phyloP scores from a whole-genome alignment of 1,140 invertebrate genomes.

The Brachionus rubens region DNA sequence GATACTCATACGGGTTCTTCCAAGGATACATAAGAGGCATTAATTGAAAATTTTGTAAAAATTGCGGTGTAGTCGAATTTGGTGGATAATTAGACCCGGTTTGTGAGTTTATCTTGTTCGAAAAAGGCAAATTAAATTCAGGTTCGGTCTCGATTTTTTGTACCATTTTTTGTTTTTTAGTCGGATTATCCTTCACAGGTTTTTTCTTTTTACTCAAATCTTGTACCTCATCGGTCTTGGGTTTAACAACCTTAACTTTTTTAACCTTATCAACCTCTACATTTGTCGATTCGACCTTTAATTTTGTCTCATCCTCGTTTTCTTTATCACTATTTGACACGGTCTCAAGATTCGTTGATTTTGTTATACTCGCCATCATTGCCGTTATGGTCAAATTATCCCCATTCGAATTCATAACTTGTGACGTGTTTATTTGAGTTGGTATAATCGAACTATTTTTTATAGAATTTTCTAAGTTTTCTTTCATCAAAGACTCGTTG shows the following conservation, averaged over 20 bases:
- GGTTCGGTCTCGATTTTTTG: not conserved
- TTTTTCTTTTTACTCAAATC: slow-evolving; percentile 1
- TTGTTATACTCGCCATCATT: slow-evolving; percentile 14
- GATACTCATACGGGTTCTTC: slow-evolving; percentile 1
- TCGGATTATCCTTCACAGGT: not conserved
- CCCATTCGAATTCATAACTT: not conserved
- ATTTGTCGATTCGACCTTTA: too few relatives aligned
- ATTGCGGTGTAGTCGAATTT: not conserved
- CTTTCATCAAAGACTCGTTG: not conserved
- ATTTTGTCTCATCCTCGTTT: not conserved
- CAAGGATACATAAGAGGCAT: slow-evolving; percentile 27
- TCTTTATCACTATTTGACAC: slow-evolving; percentile 31
- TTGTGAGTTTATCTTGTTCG: not conserved
- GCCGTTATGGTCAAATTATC: slow-evolving; percentile 14
- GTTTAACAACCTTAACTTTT: not conserved
- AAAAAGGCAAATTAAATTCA: not conserved
- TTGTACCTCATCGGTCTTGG: not conserved
- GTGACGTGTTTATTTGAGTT: slow-evolving; percentile 1
- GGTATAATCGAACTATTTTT: not conserved
- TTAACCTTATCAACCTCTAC: not conserved
- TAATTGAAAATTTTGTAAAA: slow-evolving; percentile 21
- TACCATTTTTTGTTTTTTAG: not conserved
- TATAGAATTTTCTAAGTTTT: not conserved
- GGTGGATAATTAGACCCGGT: not conserved
- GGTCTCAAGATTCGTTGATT: not conserved